Evolutionary conservation across 2,113 vertebrate species (phyloP), one percentile per base, ranked within the genome.

Genomic region (Baryphthengus martii): DNA sequence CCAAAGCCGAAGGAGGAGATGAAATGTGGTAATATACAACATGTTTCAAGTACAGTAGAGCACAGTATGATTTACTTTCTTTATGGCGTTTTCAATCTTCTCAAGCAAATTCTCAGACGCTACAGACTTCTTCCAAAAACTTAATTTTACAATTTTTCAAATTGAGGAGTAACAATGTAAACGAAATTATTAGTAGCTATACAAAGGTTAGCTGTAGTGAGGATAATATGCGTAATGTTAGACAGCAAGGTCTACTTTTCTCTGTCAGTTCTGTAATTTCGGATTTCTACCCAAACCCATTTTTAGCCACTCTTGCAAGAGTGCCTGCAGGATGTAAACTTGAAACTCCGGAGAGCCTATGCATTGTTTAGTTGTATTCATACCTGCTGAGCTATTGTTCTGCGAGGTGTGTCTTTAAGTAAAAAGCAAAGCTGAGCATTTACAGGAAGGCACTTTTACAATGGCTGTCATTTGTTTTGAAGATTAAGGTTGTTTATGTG

Each of bases 381-480:
- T 98, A 98, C 98, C 98, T 98, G 96, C 95, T 97, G 95, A 96
- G 95, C 97, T 92, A 98, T 98, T 98, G 98, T 99, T 98, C 93
- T 89, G 62, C 4, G 97, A 98, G 98, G 98, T 90, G 98, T 98
- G 98, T 85, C 96, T 90, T 89, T 91, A 96, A 96, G 97, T 85
- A 75, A 95, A 98, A 97, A 94, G 92, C 87, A 91, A 96, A 97
- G 97, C 94, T 39, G 92, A 81, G 76, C 72, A 21, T 90, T 93
- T 92, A 79, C 95, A 97, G 95, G 95, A 96, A 97, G 87, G 71
- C 71, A 52, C 49, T 95, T 42, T 35, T 50, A 91, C 90, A 94
- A 96, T 89, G 52, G 87, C 81, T 89, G 88, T 94, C 79, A 87
- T 96, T 97, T 96, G 88, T 93, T 96, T 95, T 94, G 88, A 89